phyloP scores from a whole-genome alignment of 2,888 invertebrate genomes.

The Stenodema calcarata region DNA sequence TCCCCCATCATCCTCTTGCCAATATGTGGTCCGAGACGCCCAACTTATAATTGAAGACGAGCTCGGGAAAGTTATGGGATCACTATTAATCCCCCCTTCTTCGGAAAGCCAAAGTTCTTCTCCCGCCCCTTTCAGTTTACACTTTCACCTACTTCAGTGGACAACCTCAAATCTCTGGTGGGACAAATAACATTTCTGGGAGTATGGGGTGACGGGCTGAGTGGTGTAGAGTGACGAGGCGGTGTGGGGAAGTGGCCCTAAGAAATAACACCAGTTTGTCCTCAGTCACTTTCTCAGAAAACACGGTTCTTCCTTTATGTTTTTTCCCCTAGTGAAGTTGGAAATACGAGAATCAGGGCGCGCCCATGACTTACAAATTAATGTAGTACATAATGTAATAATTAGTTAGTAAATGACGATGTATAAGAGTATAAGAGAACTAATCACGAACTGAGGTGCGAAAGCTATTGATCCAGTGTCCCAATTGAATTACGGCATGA shows the following conservation, averaged over 20 bases:
- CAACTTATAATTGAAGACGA: conserved; percentile 37
- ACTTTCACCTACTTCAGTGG: background rate
- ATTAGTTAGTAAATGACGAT: no score
- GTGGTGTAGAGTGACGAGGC: background rate
- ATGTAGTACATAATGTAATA: no score
- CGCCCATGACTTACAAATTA: no score
- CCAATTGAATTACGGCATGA: no score
- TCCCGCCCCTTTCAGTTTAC: background rate
- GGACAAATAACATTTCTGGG: background rate
- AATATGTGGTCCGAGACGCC: conserved; percentile 28
- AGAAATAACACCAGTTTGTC: background rate
- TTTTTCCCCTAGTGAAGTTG: no score
- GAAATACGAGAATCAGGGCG: no score
- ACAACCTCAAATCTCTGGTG: background rate
- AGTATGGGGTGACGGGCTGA: background rate
- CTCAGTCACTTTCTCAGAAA: background rate
- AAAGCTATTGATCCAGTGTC: no score
- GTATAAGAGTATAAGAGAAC: no score
- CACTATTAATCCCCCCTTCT: conserved; percentile 26
- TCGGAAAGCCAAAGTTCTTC: background rate
- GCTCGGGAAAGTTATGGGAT: conserved; percentile 30
- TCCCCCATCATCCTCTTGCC: conserved; percentile 26
- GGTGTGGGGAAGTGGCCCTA: background rate
- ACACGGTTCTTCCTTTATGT: background rate
- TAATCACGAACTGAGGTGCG: no score